Percentiles rank a stretch among this genome's conserved stretches.
phyloP scores from a whole-genome alignment of 2,113 vertebrate genomes.

The Paedocypris sp. region DNA sequence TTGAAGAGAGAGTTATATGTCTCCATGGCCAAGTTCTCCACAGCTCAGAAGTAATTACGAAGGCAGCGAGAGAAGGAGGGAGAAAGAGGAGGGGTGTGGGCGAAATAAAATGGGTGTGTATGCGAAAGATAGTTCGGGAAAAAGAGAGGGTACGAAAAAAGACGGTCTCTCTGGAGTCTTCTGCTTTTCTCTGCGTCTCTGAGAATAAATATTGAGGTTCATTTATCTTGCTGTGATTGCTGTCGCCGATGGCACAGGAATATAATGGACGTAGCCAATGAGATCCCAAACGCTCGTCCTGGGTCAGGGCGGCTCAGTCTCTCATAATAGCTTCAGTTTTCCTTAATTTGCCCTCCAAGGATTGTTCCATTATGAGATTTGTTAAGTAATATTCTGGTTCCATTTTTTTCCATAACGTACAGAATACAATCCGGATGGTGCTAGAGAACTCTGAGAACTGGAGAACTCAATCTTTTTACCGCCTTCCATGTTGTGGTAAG shows the following conservation, averaged over 20 bases:
- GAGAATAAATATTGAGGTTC: background rate
- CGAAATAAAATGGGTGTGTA: too few species aligned
- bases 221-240: slow-evolving; percentile 15
- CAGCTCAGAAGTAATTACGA: slow-evolving; percentile 31
- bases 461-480: too few species aligned
- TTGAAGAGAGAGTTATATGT: slow-evolving; percentile 31
- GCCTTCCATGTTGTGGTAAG: too few species aligned
- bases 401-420: too few species aligned
- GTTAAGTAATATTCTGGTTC: background rate
- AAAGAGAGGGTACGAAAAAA: background rate
- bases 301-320: background rate
- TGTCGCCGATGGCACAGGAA: background rate
- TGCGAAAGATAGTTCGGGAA: background rate
- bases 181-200: background rate
- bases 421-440: too few species aligned
- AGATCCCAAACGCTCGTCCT: background rate
- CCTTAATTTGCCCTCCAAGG: background rate
- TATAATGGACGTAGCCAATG: slow-evolving; percentile 3
- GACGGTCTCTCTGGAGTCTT: background rate
- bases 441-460: too few species aligned
- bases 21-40: slow-evolving; percentile 27
- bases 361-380: slow-evolving; percentile 1
- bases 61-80: background rate
- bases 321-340: slow-evolving; percentile 1
- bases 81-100: background rate